Evolutionary conservation across 2,797 vertebrate species (phyloP).

Genomic region (Euthynnus affinis): DNA sequence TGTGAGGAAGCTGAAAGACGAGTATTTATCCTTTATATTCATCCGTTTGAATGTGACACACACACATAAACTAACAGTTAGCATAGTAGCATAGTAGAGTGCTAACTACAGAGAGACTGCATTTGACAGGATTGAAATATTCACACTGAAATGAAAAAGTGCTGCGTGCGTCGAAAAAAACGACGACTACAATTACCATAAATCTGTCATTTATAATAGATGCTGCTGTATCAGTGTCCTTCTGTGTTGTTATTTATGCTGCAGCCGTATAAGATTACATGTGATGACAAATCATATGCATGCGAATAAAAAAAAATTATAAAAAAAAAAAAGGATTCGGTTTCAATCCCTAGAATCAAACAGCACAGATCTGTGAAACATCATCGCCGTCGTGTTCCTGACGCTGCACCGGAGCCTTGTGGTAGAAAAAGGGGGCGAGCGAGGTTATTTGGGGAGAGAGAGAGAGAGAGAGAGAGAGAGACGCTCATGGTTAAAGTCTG

Average conservation of each 20-base stretch:
- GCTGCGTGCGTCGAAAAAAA: too few species aligned
- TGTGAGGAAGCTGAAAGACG: neutral
- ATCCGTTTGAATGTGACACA: neutral
- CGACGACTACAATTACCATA: neutral
- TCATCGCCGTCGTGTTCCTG: too few species aligned
- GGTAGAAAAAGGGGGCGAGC: neutral
- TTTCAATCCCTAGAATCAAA: neutral
- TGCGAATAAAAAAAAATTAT: too few species aligned
- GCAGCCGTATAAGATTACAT: neutral
- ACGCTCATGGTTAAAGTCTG: neutral
- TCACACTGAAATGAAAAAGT: neutral
- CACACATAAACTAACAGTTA: neutral
- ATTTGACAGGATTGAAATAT: neutral
- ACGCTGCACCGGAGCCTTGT: too few species aligned
- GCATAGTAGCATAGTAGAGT: neutral
- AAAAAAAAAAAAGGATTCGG: too few species aligned
- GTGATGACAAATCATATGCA: neutral
- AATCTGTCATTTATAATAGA: neutral
- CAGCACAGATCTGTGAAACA: conserved; percentile 1
- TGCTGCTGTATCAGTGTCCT: neutral
- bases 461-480: too few species aligned
- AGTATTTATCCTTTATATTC: neutral
- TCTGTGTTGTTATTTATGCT: neutral
- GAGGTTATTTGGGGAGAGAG: neutral
- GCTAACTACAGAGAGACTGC: neutral